These are phyloP conservation scores for Vireo griseus DNA, from an alignment of 2,797 vertebrate species.

Conservation along the genomic window DNA sequence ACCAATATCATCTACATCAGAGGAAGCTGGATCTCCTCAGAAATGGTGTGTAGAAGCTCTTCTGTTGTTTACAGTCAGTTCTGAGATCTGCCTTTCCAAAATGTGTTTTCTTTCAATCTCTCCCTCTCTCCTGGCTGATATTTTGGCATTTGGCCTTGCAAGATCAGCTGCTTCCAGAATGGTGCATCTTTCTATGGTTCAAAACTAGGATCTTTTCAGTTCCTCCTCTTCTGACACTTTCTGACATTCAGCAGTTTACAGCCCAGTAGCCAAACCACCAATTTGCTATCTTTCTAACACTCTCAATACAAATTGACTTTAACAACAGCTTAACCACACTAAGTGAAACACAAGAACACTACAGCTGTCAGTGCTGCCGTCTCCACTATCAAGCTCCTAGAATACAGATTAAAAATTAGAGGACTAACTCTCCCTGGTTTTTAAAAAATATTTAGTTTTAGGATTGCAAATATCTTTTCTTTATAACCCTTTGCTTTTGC, in stretches of 20 bases:
- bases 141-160: background rate
- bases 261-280: background rate
- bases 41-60: background rate
- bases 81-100: constrained; percentile 15
- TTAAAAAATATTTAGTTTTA: background rate
- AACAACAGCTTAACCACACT: background rate
- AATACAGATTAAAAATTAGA: background rate
- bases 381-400: background rate
- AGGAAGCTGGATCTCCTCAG: background rate
- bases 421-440: background rate
- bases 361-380: background rate
- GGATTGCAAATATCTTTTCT: background rate
- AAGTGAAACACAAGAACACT: background rate
- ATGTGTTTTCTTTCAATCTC: background rate
- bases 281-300: background rate
- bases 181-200: background rate
- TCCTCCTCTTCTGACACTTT: background rate
- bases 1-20: background rate
- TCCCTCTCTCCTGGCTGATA: background rate
- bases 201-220: background rate
- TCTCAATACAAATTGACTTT: background rate
- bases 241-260: background rate
- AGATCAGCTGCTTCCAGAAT: background rate
- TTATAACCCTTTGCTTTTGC: background rate
- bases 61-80: background rate